phyloP scores from a whole-genome alignment of 2,888 invertebrate species.

The Sacculina carcini region DNA sequence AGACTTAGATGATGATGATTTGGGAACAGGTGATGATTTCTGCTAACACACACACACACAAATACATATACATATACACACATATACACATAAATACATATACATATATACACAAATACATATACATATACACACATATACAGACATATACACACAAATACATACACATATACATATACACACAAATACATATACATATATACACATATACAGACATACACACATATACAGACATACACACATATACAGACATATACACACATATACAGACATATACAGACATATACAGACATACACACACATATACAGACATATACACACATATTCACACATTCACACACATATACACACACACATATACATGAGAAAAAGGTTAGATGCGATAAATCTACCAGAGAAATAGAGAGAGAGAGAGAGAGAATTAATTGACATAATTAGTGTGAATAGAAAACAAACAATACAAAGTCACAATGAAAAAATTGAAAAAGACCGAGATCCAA shows the following conservation, averaged over 20 bases:
- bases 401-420: no score
- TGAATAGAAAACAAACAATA: no score
- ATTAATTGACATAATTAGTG: no score
- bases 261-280: neutral
- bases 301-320: neutral
- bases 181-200: no score
- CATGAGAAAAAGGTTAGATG: neutral
- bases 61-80: neutral
- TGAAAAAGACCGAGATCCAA: no score
- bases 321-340: neutral
- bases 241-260: neutral
- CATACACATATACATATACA: no score
- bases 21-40: no score
- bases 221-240: neutral
- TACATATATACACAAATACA: neutral
- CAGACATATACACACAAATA: no score
- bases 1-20: no score
- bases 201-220: neutral
- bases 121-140: neutral
- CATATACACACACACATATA: neutral
- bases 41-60: neutral
- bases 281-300: neutral
- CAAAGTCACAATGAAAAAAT: no score
- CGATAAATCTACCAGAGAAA: no score
- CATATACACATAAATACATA: neutral